Evolutionary conservation across 2,113 vertebrate species (phyloP).

Genomic region (Hypocryptadius cinnamomeus): DNA sequence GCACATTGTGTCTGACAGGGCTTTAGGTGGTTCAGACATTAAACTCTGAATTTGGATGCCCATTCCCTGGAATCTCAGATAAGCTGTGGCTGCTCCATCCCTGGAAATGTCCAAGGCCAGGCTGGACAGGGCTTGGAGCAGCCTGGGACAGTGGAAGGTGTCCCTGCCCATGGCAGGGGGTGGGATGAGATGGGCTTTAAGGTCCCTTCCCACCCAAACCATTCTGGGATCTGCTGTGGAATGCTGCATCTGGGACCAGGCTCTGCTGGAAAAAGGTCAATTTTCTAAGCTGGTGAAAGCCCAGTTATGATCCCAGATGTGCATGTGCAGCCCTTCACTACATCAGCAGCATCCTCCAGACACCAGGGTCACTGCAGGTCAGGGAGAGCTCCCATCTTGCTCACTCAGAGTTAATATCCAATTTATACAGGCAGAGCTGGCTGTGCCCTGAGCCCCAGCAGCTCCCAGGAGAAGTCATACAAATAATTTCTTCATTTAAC

Average conservation of each 20-base stretch:
- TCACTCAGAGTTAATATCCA: neutral
- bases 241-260: neutral
- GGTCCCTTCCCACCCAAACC: neutral
- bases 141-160: fast-evolving
- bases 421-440: neutral
- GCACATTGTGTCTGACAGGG: neutral
- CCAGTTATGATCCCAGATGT: neutral
- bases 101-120: neutral
- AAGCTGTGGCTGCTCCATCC: neutral
- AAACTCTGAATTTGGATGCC: neutral
- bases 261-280: neutral
- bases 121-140: fast-evolving
- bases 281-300: neutral
- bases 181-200: neutral
- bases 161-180: neutral
- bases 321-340: neutral
- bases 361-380: fast-evolving
- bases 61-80: neutral
- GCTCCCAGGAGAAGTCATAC: neutral
- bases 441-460: neutral
- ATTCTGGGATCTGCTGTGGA: neutral
- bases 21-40: neutral
- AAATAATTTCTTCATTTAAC: neutral
- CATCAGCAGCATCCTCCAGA: neutral
- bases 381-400: neutral